Evolutionary conservation across 2,888 invertebrate species (phyloP).

Genomic region (Brachyptera putata): DNA sequence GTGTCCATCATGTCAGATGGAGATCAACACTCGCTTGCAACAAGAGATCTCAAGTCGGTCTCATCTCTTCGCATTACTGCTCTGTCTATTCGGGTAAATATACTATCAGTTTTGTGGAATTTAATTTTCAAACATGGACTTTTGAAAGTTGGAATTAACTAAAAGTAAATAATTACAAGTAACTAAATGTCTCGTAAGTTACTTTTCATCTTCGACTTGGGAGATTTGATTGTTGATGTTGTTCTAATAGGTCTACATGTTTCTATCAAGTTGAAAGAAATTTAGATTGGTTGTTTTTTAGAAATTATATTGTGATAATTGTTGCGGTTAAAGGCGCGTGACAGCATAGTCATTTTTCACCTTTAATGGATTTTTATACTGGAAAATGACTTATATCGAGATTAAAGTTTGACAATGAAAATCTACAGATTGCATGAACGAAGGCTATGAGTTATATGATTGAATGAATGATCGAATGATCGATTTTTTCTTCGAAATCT

Average conservation of each 20-base stretch:
- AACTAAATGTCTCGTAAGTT: not conserved
- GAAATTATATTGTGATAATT: too few species aligned
- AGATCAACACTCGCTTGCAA: conserved; percentile 44
- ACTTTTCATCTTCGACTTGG: not conserved
- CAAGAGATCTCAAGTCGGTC: conserved; percentile 47
- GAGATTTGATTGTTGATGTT: not conserved
- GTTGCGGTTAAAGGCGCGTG: too few species aligned
- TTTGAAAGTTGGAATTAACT: too few species aligned
- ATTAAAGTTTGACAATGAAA: not conserved
- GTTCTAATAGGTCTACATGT: not conserved
- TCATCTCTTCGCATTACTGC: conserved; percentile 48
- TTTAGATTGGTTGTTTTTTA: too few species aligned
- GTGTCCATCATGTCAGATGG: conserved; percentile 48
- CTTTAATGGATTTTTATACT: not conserved
- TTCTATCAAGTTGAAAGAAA: too few species aligned
- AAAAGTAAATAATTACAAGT: too few species aligned
- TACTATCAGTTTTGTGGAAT: not conserved
- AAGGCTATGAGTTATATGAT: too few species aligned
- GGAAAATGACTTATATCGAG: not conserved
- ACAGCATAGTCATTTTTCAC: too few species aligned
- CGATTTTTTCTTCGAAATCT: too few species aligned
- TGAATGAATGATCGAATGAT: too few species aligned
- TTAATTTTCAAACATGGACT: not conserved
- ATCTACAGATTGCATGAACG: too few species aligned
- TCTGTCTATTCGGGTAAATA: conserved; percentile 47